Evolutionary conservation across 2,797 vertebrate genomes (phyloP).

Genomic region (Epinephelus coioides): DNA sequence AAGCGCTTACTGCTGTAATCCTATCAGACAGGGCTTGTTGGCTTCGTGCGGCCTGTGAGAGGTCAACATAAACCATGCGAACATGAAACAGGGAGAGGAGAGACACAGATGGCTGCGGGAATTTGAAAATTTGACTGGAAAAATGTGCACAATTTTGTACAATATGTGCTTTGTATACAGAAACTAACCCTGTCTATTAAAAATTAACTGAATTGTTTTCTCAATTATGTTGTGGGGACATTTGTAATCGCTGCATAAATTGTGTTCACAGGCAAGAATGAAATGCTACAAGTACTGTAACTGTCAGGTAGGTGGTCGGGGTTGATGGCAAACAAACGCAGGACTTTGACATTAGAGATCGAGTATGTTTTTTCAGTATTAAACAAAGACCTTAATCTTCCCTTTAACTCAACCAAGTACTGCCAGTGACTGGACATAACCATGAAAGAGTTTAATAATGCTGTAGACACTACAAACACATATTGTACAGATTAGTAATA

Average conservation of each 20-base stretch:
- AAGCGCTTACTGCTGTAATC: conserved; percentile 69
- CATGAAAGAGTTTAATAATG: not conserved
- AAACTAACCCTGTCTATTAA: not conserved
- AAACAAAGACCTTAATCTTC: no score
- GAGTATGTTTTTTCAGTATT: no score
- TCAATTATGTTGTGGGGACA: not conserved
- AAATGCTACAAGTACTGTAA: not conserved
- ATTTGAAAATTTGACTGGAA: not conserved
- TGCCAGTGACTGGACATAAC: no score
- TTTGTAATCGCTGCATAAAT: not conserved
- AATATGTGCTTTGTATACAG: not conserved
- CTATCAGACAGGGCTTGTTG: conserved; percentile 61
- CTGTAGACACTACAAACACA: not conserved
- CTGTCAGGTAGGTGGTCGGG: not conserved
- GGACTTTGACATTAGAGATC: no score
- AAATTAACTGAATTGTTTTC: not conserved
- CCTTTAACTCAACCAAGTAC: no score
- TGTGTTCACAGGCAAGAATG: not conserved
- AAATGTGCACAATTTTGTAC: not conserved
- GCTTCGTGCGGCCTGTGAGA: conserved; percentile 40
- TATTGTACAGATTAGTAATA: not conserved
- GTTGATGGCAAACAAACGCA: not conserved
- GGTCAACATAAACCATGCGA: conserved; percentile 52
- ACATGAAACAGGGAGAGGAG: conserved; percentile 14
- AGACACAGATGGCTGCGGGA: not conserved